Conservation (phyloP, 2,888 invertebrate species). For the Yponomeuta malinellus region DNA sequence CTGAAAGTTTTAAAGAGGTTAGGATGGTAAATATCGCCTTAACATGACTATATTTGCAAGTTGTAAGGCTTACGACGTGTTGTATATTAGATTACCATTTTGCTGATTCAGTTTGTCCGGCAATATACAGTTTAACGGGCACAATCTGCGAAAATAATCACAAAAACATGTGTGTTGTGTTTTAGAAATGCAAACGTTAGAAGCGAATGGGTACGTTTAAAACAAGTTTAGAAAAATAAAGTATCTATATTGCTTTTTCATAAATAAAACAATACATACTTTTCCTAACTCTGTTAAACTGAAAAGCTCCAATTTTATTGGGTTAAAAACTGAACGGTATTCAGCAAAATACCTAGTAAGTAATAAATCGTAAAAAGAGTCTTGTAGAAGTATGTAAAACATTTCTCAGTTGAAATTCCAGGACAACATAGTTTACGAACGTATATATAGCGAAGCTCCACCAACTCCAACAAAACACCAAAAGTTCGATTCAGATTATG, state of each 20-base stretch:
- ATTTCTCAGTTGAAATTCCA: not conserved
- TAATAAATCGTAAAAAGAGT: too few relatives aligned
- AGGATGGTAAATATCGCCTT: not conserved
- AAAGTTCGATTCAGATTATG: too few relatives aligned
- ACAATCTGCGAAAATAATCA: conserved; percentile 17
- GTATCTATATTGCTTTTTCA: too few relatives aligned
- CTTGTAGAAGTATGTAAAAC: too few relatives aligned
- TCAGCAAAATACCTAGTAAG: too few relatives aligned
- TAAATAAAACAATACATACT: too few relatives aligned
- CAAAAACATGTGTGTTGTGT: conserved; percentile 58
- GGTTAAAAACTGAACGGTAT: too few relatives aligned
- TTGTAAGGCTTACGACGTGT: not conserved
- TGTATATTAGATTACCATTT: conserved; percentile 18
- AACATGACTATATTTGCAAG: not conserved
- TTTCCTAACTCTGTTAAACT: too few relatives aligned
- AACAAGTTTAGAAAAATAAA: not conserved
- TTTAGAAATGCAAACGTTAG: conserved; percentile 32
- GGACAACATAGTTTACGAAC: not conserved
- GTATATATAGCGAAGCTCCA: not conserved
- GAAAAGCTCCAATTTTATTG: too few relatives aligned
- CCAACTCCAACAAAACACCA: not conserved
- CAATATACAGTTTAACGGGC: not conserved
- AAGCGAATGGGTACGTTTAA: not conserved
- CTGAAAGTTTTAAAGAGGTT: conserved; percentile 45
- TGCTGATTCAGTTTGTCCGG: not conserved